phyloP scores from a whole-genome alignment of 2,888 invertebrate species.

The Gymnocheta viridis region DNA sequence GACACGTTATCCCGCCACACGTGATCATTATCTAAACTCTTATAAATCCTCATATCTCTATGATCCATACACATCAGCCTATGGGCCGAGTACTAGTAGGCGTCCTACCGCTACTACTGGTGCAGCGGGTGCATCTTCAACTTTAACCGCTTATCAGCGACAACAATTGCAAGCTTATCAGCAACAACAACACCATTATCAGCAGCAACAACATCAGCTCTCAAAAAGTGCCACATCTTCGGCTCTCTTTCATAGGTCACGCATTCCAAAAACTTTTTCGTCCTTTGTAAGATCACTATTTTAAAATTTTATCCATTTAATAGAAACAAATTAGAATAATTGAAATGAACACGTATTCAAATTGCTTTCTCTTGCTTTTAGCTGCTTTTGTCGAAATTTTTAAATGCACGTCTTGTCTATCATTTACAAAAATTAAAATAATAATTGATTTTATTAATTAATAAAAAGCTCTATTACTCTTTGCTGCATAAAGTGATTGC shows the following conservation, averaged over 20 bases:
- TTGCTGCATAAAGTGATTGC: background rate
- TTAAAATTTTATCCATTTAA: slow-evolving; percentile 51
- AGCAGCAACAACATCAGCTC: slow-evolving; percentile 74
- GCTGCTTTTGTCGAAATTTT: slow-evolving; percentile 18
- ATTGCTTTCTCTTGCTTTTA: slow-evolving; percentile 33
- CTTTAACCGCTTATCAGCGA: slow-evolving; percentile 74
- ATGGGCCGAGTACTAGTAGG: slow-evolving; percentile 72
- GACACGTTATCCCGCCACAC: slow-evolving; percentile 49
- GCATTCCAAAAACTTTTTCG: slow-evolving; percentile 82
- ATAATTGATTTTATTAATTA: background rate
- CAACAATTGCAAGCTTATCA: slow-evolving; percentile 75
- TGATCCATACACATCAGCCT: slow-evolving; percentile 75
- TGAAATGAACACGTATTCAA: slow-evolving; percentile 1
- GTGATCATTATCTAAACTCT: slow-evolving; percentile 70
- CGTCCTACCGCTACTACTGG: slow-evolving; percentile 70
- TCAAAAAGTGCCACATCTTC: slow-evolving; percentile 82
- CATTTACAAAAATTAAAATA: background rate
- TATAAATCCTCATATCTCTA: slow-evolving; percentile 75
- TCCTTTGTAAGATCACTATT: slow-evolving; percentile 81
- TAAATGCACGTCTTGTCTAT: slow-evolving; percentile 32
- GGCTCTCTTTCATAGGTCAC: slow-evolving; percentile 83
- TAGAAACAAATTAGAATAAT: slow-evolving; percentile 19
- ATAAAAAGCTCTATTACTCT: background rate
- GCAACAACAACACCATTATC: slow-evolving; percentile 73
- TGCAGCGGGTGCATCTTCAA: slow-evolving; percentile 67